phyloP scores from a whole-genome alignment of 2,113 vertebrate genomes.

The Poeciliopsis occidentalis region DNA sequence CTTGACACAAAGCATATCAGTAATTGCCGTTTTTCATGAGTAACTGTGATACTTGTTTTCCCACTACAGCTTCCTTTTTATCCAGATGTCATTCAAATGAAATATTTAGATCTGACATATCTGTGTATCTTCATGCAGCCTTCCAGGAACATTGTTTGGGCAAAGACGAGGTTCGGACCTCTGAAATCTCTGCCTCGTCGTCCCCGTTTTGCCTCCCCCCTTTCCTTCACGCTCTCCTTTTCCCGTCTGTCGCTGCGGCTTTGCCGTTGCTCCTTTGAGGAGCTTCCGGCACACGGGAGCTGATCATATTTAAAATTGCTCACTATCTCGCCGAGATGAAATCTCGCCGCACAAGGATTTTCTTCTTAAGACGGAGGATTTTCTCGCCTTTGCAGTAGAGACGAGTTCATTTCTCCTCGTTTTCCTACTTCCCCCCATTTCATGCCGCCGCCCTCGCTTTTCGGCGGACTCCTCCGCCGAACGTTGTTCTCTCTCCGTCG shows the following conservation, averaged over 20 bases:
- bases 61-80: too few relatives aligned
- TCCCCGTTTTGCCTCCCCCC: not conserved
- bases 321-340: constrained; percentile 40
- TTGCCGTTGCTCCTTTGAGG: constrained; percentile 28
- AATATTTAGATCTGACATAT: too few relatives aligned
- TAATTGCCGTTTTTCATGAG: not conserved
- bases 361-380: constrained; percentile 33
- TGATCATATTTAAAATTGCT: constrained; percentile 43
- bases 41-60: not conserved
- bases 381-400: constrained; percentile 11
- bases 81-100: too few relatives aligned
- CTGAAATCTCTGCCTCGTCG: not conserved
- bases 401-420: constrained; percentile 5
- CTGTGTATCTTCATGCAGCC: too few relatives aligned
- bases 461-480: not conserved
- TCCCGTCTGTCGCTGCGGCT: constrained; percentile 50
- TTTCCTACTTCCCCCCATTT: constrained; percentile 5
- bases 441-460: not conserved
- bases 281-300: constrained; percentile 22
- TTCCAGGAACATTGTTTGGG: not conserved
- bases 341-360: constrained; percentile 41
- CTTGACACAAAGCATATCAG: not conserved
- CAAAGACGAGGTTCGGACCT: not conserved
- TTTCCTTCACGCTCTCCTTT: constrained; percentile 18
- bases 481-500: constrained; percentile 19